Percentiles rank a stretch among this genome's conserved stretches.
These are phyloP conservation scores for Polietes domitor DNA, from an alignment of 2,888 invertebrate genomes.

Conservation along the genomic window DNA sequence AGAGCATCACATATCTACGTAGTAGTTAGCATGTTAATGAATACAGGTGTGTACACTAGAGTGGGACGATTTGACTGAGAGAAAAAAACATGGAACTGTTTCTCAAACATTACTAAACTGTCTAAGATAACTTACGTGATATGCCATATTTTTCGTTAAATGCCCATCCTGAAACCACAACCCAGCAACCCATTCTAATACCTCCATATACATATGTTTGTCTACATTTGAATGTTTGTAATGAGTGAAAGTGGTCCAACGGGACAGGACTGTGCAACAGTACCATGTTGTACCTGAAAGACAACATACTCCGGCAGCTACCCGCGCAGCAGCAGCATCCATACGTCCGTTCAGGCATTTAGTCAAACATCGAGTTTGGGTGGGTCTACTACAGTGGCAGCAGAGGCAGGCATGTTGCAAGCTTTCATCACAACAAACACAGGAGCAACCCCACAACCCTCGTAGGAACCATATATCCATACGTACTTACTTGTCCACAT, in stretches of 20 bases:
- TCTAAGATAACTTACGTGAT: no score
- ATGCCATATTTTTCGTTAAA: no score
- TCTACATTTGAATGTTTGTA: neutral
- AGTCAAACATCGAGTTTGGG: neutral
- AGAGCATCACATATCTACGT: no score
- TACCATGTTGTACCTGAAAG: neutral
- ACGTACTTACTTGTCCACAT: neutral
- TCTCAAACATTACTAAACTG: no score
- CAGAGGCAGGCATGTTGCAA: neutral
- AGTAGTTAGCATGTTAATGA: no score
- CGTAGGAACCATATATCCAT: no score
- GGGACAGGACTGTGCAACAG: conserved; percentile 6
- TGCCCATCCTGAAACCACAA: no score
- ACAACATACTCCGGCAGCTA: neutral
- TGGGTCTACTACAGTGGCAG: neutral
- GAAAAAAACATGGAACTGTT: no score
- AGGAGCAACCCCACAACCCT: neutral
- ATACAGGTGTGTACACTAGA: no score
- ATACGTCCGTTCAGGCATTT: neutral
- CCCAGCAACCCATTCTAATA: neutral
- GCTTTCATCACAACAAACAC: neutral
- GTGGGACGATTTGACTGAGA: no score
- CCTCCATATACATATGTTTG: neutral
- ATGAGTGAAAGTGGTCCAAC: conserved; percentile 62
- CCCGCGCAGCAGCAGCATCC: neutral